phyloP scores from a whole-genome alignment of 1,140 invertebrate genomes.

The Melanaphis sacchari region DNA sequence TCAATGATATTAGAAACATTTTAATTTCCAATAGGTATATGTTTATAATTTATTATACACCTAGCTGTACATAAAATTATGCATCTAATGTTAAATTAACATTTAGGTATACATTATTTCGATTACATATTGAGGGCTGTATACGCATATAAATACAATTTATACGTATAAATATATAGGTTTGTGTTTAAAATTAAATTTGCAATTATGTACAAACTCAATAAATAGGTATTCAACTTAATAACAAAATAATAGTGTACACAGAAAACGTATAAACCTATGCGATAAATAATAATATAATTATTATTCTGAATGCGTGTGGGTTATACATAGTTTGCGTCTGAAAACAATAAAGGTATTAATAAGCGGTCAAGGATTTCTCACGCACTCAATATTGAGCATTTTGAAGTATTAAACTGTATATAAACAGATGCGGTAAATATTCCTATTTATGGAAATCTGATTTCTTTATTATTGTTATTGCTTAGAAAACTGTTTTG shows the following conservation, averaged over 20 bases:
- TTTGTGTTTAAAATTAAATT: neutral
- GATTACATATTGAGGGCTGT: neutral
- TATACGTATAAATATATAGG: neutral
- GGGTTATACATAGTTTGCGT: neutral
- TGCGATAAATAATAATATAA: neutral
- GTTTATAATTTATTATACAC: neutral
- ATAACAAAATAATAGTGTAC: neutral
- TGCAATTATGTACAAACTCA: neutral
- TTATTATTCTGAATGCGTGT: neutral
- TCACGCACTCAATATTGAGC: conserved; percentile 29
- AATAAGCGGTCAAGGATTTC: conserved; percentile 38
- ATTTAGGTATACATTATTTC: neutral
- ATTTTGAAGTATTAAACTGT: neutral
- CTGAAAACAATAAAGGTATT: neutral
- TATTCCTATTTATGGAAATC: neutral
- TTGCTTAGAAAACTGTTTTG: neutral
- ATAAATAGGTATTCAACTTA: neutral
- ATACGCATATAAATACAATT: neutral
- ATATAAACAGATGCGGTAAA: neutral
- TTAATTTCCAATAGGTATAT: neutral
- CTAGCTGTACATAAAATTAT: neutral
- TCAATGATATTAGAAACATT: neutral
- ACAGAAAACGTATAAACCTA: neutral
- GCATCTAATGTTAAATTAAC: neutral
- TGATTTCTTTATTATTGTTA: neutral